A percentile compares a stretch with the other conserved stretches of the same genome.
Conservation (phyloP, 1,140 invertebrate species). For the Cyrtorhinus lividipennis region DNA sequence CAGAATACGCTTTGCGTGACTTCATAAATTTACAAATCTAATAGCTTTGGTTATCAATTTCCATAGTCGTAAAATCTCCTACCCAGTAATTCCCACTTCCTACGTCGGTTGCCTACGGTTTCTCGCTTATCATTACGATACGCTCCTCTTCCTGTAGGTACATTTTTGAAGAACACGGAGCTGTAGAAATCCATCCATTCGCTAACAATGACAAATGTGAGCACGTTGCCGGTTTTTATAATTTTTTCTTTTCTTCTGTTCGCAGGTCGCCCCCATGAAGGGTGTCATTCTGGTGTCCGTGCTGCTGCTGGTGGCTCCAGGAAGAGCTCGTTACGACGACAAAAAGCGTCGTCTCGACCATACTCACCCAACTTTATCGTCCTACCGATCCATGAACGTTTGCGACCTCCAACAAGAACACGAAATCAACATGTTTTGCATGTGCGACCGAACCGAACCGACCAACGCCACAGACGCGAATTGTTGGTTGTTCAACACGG, state of each 20-base stretch:
- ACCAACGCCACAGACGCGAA: constrained; percentile 34
- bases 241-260: not conserved
- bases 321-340: not conserved
- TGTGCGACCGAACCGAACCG: constrained; percentile 29
- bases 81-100: no score
- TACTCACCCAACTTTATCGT: not conserved
- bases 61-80: no score
- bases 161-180: no score
- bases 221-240: no score
- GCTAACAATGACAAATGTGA: no score
- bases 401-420: constrained; percentile 31
- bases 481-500: constrained; percentile 49
- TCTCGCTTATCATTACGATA: no score
- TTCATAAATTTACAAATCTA: no score
- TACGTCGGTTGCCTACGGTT: no score
- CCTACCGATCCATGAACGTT: constrained; percentile 28
- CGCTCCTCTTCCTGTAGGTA: no score
- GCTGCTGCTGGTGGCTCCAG: not conserved
- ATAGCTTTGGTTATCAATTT: no score
- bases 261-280: not conserved
- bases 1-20: no score
- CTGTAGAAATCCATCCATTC: no score
- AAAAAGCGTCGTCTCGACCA: not conserved
- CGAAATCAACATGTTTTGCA: constrained; percentile 32
- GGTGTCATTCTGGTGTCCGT: not conserved